These are phyloP conservation scores for Todus mexicanus DNA, from an alignment of 2,797 vertebrate species.

Conservation along the genomic window DNA sequence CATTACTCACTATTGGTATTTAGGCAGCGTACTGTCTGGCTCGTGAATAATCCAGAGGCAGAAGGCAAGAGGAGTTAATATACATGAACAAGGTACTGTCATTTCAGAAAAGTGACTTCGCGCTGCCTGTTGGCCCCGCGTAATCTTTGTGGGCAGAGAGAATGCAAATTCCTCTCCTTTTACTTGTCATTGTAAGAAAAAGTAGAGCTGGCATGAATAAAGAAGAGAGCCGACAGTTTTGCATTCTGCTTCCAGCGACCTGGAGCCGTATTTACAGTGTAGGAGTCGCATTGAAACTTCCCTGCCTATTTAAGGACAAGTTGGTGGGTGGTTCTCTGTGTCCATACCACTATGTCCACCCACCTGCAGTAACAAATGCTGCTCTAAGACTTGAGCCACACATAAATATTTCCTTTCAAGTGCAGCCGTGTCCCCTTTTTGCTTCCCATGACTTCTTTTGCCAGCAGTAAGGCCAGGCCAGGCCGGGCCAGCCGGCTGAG, in stretches of 20 bases:
- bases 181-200: not conserved
- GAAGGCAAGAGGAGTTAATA: constrained; percentile 26
- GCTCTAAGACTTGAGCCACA: not conserved
- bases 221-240: not conserved
- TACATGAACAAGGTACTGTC: not conserved
- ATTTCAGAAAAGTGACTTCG: not conserved
- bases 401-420: not conserved
- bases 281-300: rapidly evolving
- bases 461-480: not conserved
- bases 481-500: not conserved
- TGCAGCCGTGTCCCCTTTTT: not conserved
- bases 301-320: not conserved
- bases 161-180: constrained; percentile 8
- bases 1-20: constrained; percentile 20
- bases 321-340: not conserved
- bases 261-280: rapidly evolving
- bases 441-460: not conserved
- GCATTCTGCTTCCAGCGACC: not conserved
- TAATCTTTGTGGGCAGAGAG: constrained; percentile 2
- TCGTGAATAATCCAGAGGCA: constrained; percentile 27
- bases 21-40: constrained; percentile 23
- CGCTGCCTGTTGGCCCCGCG: not conserved
- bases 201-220: not conserved
- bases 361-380: not conserved
- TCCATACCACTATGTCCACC: not conserved